phyloP scores from a whole-genome alignment of 2,113 vertebrate genomes.

The Grammomys dolichurus region DNA sequence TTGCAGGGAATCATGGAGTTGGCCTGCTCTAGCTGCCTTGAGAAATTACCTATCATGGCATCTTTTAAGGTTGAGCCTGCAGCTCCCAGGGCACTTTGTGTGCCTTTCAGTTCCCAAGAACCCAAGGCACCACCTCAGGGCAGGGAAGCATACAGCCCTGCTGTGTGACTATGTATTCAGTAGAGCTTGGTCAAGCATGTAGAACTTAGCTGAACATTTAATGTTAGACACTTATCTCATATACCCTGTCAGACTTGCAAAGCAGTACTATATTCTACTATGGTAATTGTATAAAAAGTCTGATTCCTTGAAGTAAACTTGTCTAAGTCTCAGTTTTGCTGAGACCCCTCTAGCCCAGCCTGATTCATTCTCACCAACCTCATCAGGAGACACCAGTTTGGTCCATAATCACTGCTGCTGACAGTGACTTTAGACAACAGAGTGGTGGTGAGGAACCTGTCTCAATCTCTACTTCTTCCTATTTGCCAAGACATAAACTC shows the following conservation, averaged over 20 bases:
- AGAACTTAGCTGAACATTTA: background rate
- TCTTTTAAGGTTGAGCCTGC: background rate
- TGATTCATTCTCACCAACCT: background rate
- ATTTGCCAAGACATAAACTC: background rate
- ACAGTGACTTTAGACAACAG: background rate
- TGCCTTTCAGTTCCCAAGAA: too few species aligned
- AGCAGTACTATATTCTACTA: background rate
- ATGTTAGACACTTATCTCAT: background rate
- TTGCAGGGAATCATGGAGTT: background rate
- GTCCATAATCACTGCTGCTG: background rate
- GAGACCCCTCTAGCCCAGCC: background rate
- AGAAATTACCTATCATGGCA: background rate
- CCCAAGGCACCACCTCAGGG: background rate
- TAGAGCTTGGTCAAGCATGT: background rate
- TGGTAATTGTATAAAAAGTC: background rate
- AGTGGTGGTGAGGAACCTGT: background rate
- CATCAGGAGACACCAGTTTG: background rate
- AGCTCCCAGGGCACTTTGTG: background rate
- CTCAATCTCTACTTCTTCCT: background rate
- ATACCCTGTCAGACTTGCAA: background rate
- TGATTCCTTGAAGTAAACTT: background rate
- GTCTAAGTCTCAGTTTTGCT: background rate
- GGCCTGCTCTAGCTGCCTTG: background rate
- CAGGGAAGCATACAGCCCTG: background rate
- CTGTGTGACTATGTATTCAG: background rate